Evolutionary conservation across 2,888 invertebrate species (phyloP).

Genomic region (Amphimallon solstitiale): DNA sequence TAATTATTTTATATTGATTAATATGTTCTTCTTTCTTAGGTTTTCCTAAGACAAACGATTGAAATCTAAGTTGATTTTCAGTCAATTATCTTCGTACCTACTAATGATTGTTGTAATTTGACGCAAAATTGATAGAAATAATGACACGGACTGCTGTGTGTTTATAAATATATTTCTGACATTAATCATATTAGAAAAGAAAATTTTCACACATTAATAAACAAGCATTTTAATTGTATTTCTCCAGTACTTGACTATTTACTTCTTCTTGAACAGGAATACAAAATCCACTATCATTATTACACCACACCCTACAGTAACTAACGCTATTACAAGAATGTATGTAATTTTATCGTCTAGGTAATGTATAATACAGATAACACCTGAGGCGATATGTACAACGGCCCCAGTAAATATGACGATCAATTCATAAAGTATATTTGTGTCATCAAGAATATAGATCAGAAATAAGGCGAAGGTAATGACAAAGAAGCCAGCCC

Average conservation of each 20-base stretch:
- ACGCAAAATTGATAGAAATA: no score
- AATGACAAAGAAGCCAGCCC: no score
- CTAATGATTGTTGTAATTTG: no score
- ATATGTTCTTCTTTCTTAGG: no score
- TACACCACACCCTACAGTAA: conserved; percentile 15
- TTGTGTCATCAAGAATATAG: conserved; percentile 39
- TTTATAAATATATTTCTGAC: no score
- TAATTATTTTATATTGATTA: no score
- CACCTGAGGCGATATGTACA: conserved; percentile 34
- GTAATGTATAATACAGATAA: conserved; percentile 3
- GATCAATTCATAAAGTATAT: conserved; percentile 38
- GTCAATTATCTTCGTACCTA: no score
- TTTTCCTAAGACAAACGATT: no score
- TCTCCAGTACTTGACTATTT: neutral
- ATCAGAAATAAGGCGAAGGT: conserved; percentile 37
- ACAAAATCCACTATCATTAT: conserved; percentile 36
- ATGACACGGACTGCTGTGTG: no score
- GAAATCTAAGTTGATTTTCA: no score
- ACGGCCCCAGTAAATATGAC: conserved; percentile 37
- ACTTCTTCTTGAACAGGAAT: conserved; percentile 2
- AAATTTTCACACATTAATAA: neutral
- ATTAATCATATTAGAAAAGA: neutral
- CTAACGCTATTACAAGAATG: neutral
- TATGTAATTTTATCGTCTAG: neutral
- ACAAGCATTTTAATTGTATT: neutral